Evolutionary conservation across 2,113 vertebrate genomes (phyloP).

Genomic region (Boulengerochromis microlepis): DNA sequence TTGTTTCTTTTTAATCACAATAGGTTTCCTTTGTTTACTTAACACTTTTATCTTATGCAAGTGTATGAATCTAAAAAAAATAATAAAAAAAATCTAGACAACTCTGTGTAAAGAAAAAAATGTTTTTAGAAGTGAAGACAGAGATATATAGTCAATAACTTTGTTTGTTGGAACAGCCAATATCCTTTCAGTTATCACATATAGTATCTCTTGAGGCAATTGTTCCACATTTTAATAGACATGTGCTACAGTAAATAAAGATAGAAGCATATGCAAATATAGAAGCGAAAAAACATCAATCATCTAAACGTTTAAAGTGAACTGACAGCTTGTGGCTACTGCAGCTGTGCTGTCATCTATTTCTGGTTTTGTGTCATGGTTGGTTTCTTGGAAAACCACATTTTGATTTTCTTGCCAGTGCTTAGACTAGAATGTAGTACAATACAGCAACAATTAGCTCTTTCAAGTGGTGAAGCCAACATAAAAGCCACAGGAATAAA

Average conservation of each 20-base stretch:
- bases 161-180: neutral
- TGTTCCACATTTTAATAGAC: neutral
- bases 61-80: neutral
- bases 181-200: neutral
- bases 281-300: neutral
- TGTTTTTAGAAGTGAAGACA: neutral
- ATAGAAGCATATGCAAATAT: neutral
- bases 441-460: neutral
- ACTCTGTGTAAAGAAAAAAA: neutral
- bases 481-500: neutral
- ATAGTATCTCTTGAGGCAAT: neutral
- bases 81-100: neutral
- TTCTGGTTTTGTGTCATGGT: neutral
- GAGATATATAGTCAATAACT: neutral
- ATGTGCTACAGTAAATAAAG: neutral
- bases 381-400: constrained; percentile 4
- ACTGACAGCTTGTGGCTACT: neutral
- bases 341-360: neutral
- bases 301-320: neutral
- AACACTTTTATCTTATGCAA: neutral
- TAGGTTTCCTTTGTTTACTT: neutral
- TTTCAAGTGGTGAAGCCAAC: neutral
- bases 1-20: neutral
- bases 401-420: neutral
- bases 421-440: neutral